Conservation (phyloP, 2,113 vertebrate species). For the Halichoeres trimaculatus region DNA sequence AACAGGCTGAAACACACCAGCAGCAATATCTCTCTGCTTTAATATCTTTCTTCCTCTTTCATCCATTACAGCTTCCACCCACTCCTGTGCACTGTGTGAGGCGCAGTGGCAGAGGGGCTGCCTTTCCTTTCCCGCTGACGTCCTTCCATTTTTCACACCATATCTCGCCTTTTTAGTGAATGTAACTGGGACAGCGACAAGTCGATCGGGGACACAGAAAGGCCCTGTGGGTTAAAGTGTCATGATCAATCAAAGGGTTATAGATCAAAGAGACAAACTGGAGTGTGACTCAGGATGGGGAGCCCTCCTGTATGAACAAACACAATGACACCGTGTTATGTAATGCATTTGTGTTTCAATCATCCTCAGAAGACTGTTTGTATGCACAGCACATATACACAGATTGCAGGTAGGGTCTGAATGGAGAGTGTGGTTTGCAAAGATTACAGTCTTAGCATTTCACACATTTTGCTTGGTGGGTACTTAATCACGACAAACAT, state of each 20-base stretch:
- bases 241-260: constrained; percentile 67
- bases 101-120: constrained; percentile 26
- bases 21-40: constrained; percentile 18
- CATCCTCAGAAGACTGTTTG: constrained; percentile 3
- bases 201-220: constrained; percentile 61
- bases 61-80: constrained; percentile 35
- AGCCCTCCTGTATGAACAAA: constrained; percentile 5
- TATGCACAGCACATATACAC: constrained; percentile 1
- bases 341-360: constrained; percentile 5
- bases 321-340: constrained; percentile 5
- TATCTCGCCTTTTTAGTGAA: constrained; percentile 64
- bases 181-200: constrained; percentile 60
- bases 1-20: constrained; percentile 25
- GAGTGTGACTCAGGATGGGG: constrained; percentile 17
- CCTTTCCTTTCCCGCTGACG: constrained; percentile 22
- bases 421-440: background rate
- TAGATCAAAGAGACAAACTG: constrained; percentile 52
- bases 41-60: constrained; percentile 18
- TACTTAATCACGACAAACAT: constrained; percentile 25
- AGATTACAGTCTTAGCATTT: constrained; percentile 47
- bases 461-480: constrained; percentile 9
- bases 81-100: constrained; percentile 34
- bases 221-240: constrained; percentile 61
- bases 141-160: constrained; percentile 63
- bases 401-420: constrained; percentile 14